phyloP scores from a whole-genome alignment of 2,113 vertebrate species.

The Eulacestoma nigropectus region DNA sequence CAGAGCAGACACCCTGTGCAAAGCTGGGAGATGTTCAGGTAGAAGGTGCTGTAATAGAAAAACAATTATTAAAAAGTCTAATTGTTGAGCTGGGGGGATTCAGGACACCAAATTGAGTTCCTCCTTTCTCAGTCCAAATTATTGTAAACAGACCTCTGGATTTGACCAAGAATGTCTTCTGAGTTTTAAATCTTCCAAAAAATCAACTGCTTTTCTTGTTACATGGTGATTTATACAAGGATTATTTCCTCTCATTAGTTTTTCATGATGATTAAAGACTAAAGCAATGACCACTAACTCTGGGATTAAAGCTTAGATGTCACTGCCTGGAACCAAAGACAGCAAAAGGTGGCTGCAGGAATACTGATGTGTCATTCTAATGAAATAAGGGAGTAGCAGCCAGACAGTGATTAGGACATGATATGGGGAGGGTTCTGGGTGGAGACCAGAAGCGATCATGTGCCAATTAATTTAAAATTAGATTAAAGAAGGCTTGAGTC shows the following conservation, averaged over 20 bases:
- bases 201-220: background rate
- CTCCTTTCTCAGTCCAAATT: background rate
- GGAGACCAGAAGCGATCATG: background rate
- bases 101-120: background rate
- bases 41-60: background rate
- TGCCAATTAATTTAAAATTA: background rate
- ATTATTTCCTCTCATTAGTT: background rate
- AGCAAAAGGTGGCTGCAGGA: background rate
- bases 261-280: constrained; percentile 32
- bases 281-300: constrained; percentile 17
- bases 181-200: background rate
- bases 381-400: background rate
- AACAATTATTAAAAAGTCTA: background rate
- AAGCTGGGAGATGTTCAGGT: background rate
- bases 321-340: background rate
- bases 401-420: background rate
- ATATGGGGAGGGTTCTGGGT: background rate
- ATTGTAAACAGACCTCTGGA: background rate
- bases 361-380: background rate
- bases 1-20: background rate
- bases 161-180: background rate
- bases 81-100: background rate
- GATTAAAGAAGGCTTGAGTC: background rate
- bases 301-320: constrained; percentile 38
- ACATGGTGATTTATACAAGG: constrained; percentile 4